Evolutionary conservation across 2,888 invertebrate genomes (phyloP), one percentile per base, ranked within the genome.

Genomic region (Agonopterix arenella): DNA sequence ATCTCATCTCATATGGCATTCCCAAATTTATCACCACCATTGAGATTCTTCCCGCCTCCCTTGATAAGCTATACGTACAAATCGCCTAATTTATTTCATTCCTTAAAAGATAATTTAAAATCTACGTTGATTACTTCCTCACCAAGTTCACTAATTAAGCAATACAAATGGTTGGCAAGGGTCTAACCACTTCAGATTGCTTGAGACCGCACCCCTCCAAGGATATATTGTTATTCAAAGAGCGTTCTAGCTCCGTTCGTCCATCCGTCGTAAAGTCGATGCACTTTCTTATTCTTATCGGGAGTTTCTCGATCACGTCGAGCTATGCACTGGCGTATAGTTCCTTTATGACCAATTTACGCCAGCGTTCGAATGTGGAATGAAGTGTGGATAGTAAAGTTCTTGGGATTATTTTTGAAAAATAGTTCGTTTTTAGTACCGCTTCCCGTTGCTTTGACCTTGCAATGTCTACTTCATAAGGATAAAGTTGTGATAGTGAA

Each of bases 171-270:
- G 70, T 68, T 64, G 66, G 64, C 61, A 51, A 62, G 64, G 65
- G 64, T 61, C 66, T 61, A 65, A 74, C 77, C 80, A 63, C 52
- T 66, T 68, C 69, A 76, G 82, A 82, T 84, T 80, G 73, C 76
- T 58, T 68, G 58, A 56, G 66, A 70, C 74, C 77, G 66, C 73
- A 62, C 54, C 55, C 60, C 43, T 28, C 40, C 43, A 4, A 43
- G 11, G 43, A 43, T 43, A 8, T 43, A 43, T 59, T 50, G 49
- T 52, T 61, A 60, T 43, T 43, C 43, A 43, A 43, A 43, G 55
- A 56, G 58, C 74, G 78, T 71, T 28, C 28, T 5, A 28, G 28
- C 28, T 28, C 45, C 59, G 52, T 68, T 68, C 74, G 75, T 73
- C 80, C 82, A 74, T 81, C 76, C 77, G 76, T 71, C 74, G 70